Base-by-base conservation (phyloP, 2,113 vertebrate species). In the Pygoscelis adeliae region DNA sequence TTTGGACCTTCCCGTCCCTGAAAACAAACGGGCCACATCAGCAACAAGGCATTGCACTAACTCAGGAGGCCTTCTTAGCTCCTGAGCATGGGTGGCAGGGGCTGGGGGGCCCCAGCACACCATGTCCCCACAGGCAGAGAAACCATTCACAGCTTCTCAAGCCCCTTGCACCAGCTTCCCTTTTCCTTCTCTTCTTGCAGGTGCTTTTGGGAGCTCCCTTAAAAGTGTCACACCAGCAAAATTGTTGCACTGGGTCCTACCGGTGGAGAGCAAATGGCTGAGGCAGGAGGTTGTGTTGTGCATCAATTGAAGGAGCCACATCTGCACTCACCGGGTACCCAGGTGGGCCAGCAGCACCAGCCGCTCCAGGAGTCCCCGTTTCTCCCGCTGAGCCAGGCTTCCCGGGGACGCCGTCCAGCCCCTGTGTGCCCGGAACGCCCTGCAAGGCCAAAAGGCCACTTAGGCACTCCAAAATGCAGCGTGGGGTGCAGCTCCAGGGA, bases 301-400 rank as follows among this genome's bases (percentile, higher is more conserved):
- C 26, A 11, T 21, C 1, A 1, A 3, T 1, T 3, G 5, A 56
- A 49, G 59, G n/a, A 32, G 13, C 21, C 21, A 3, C 19, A 6
- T 29, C 9, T 11, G 86, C 93, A 98, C 99, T 99, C 98, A 99
- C 99, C 96, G 93, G 97, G 93, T 98, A 98, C 96, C 99, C 99
- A 87, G 95, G 20, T 0, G 90, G 97, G 15, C 99, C 99, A 44
- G 84, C 79, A 87, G 82, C 93, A 15, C 99, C 99, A 13, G 95
- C 67, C 14, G 56, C 59, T 85, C 99, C 99, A 38, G 89, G 86
- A 27, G 90, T 14, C 2, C 99, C 99, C 4, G 46, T 74, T 42
- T 98, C 98, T 94, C 99, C 99, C 7, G 70, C 89, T 12, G 85
- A 96, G n/a, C 99, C 99, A 30, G 90, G 94, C 94, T 98, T 99